These are phyloP conservation scores for Corbicula japonica DNA, from an alignment of 2,888 invertebrate genomes.

Conservation along the genomic window DNA sequence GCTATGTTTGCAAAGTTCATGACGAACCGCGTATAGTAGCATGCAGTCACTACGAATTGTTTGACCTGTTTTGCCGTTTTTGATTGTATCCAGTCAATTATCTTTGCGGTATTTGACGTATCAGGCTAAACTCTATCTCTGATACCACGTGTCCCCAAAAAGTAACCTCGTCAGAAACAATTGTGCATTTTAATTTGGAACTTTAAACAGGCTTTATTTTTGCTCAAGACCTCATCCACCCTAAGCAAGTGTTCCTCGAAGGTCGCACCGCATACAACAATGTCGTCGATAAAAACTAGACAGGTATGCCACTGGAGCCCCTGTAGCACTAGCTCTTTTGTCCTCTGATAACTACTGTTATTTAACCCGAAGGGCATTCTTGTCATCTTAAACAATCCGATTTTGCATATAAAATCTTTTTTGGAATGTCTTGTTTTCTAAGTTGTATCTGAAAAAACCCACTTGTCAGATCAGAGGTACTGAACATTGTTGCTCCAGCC, in stretches of 20 bases:
- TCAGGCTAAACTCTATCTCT: constrained; percentile 10
- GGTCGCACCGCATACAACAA: constrained; percentile 7
- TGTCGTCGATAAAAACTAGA: constrained; percentile 29
- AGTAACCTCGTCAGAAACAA: constrained; percentile 19
- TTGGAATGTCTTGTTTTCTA: constrained; percentile 25
- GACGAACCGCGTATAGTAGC: constrained; percentile 10
- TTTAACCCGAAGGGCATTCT: constrained; percentile 60
- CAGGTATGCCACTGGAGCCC: constrained; percentile 35
- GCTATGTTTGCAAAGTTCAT: constrained; percentile 21
- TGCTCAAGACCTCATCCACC: constrained; percentile 26
- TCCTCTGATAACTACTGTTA: constrained; percentile 23
- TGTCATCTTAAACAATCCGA: constrained; percentile 55
- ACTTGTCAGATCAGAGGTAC: constrained; percentile 38
- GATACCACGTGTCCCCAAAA: constrained; percentile 36
- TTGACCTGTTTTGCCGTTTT: constrained; percentile 24
- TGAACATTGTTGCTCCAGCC: constrained; percentile 13
- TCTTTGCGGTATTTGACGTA: constrained; percentile 6
- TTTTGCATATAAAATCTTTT: constrained; percentile 47
- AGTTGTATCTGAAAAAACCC: constrained; percentile 33
- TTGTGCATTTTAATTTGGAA: not conserved
- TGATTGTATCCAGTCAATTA: constrained; percentile 18
- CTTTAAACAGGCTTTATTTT: not conserved
- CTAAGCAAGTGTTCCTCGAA: constrained; percentile 28
- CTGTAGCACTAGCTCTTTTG: constrained; percentile 26
- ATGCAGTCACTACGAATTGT: constrained; percentile 5